Conservation (phyloP, 2,797 vertebrate species). For the Mus spretus region DNA sequence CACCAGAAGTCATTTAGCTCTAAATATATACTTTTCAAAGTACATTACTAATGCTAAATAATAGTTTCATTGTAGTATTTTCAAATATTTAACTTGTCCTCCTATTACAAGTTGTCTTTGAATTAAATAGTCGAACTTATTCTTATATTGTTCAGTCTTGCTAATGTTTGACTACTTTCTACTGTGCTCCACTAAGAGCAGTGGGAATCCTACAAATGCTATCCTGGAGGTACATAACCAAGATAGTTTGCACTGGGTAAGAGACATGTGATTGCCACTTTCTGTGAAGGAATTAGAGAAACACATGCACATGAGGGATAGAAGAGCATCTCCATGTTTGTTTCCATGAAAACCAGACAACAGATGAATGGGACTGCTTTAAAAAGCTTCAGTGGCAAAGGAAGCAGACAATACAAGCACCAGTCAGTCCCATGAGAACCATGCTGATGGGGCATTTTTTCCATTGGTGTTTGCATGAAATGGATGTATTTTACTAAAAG, state of each 20-base stretch:
- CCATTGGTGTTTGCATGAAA: not conserved
- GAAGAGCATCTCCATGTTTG: not conserved
- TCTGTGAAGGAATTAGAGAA: not conserved
- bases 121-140: not conserved
- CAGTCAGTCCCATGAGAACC: not conserved
- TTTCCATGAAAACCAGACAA: not conserved
- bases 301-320: not conserved
- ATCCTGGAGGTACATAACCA: not conserved
- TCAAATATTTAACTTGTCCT: slow-evolving; percentile 30
- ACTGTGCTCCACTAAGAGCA: not conserved
- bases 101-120: not conserved
- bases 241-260: not conserved
- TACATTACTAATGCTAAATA: not conserved
- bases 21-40: not conserved
- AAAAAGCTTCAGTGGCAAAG: not conserved
- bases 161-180: not conserved
- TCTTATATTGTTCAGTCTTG: not conserved
- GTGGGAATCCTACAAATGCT: not conserved
- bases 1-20: not conserved
- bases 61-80: not conserved
- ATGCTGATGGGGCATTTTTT: not conserved
- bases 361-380: not conserved
- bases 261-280: not conserved
- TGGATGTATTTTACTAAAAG: not conserved
- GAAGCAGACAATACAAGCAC: not conserved